phyloP scores from a whole-genome alignment of 2,888 invertebrate species.

The Leptinotarsa rubiginosa region DNA sequence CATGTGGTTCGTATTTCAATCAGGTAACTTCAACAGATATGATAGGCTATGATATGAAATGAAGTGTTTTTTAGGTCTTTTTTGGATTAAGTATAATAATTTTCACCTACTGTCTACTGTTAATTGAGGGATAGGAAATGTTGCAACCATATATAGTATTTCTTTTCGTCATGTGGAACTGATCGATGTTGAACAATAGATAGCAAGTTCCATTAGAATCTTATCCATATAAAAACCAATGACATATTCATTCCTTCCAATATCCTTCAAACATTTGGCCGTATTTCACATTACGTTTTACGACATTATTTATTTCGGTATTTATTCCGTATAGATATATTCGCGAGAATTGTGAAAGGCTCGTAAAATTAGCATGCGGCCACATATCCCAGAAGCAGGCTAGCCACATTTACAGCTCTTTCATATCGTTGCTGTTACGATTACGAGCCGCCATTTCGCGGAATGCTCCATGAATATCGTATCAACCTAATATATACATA shows the following conservation, averaged over 20 bases:
- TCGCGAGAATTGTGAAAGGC: slow-evolving; percentile 43
- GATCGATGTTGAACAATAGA: too few relatives aligned
- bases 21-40: too few relatives aligned
- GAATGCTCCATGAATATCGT: slow-evolving; percentile 63
- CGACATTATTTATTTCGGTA: slow-evolving; percentile 14
- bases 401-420: slow-evolving; percentile 62
- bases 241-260: background rate
- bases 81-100: too few relatives aligned
- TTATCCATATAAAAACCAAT: background rate
- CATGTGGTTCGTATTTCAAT: too few relatives aligned
- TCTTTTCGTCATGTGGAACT: too few relatives aligned
- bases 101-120: too few relatives aligned
- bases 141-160: too few relatives aligned
- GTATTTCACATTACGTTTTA: slow-evolving; percentile 2
- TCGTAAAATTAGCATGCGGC: slow-evolving; percentile 61
- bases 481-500: slow-evolving; percentile 53
- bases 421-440: slow-evolving; percentile 61
- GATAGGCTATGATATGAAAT: too few relatives aligned
- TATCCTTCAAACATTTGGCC: background rate
- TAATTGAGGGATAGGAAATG: too few relatives aligned
- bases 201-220: too few relatives aligned
- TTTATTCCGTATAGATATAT: slow-evolving; percentile 19
- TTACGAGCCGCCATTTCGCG: slow-evolving; percentile 62
- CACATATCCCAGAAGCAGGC: slow-evolving; percentile 59
- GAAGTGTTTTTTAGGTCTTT: too few relatives aligned